Evolutionary conservation across 1,140 invertebrate genomes (phyloP), one percentile per base, ranked within the genome.

Genomic region (Lordiphosa stackelbergi): DNA sequence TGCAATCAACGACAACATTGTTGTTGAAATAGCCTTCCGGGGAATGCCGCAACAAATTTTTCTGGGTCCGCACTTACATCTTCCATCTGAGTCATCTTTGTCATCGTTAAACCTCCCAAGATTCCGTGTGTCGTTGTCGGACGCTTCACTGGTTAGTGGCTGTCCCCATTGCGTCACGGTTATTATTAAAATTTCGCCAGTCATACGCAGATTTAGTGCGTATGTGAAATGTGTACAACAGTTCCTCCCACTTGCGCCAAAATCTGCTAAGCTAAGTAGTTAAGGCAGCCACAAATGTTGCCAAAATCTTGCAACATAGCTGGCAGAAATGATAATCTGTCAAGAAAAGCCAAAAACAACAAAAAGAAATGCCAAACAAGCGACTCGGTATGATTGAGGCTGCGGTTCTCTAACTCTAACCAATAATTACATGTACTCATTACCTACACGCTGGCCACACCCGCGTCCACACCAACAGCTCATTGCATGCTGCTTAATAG

Each of bases 371-470:
- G 45, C 31, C 53, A 52, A 13, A 42, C 41, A 28, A 16, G 46
- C 22, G 31, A 8, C 12, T 51, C 47, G 16, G 34, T 59, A 53
- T 53, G 46, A 49, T 46, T 79, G 54, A 42, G 55, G 10, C 38
- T 41, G 55, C 38, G 51, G 66, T 73, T 73, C 57, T 70, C 43
- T 43, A 57, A 31, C 43, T 70, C 43, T 43, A 57, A 31, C 43
- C 66, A 45, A 69, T 65, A 79, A 79, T 79, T 81, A 81, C 66
- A 65, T 37, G 13, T 16, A 35, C 47, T 63, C 34, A 61, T 61
- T 61, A 61, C 53, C 28, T 34, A 1, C 16, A 10, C 11, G 36
- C 9, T 34, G 47, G 45, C 48, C 73, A 78, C 73, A 68, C 68
- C 73, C 28, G 3, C 34, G 10, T 28, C 9, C 37, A 19, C 11